Percentiles rank a stretch among this genome's conserved stretches.
These are phyloP conservation scores for Asbolus verrucosus DNA, from an alignment of 1,140 invertebrate species.

Conservation along the genomic window DNA sequence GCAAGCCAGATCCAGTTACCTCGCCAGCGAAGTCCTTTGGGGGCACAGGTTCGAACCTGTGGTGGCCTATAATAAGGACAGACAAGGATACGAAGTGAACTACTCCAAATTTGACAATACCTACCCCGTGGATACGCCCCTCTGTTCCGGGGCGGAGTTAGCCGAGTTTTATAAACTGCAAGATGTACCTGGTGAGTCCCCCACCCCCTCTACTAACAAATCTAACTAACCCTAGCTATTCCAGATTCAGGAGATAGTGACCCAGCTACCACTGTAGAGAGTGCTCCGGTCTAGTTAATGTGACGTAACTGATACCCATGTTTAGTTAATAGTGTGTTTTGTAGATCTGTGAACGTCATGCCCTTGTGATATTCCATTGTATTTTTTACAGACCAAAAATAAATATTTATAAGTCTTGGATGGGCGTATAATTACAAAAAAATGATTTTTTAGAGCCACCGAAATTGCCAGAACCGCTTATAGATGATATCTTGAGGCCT, in stretches of 20 bases:
- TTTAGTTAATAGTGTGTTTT: slow-evolving; percentile 5
- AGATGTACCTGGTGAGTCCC: slow-evolving; percentile 30
- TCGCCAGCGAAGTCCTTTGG: slow-evolving; percentile 90
- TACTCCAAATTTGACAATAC: slow-evolving; percentile 87
- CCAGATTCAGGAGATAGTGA: slow-evolving; percentile 7
- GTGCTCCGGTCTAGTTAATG: slow-evolving; percentile 5
- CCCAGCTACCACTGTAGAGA: neutral
- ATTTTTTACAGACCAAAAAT: slow-evolving; percentile 25
- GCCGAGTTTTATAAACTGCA: slow-evolving; percentile 39
- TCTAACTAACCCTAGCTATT: slow-evolving; percentile 13
- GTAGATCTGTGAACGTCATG: neutral
- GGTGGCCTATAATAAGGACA: slow-evolving; percentile 91
- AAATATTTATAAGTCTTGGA: slow-evolving; percentile 1
- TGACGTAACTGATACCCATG: neutral
- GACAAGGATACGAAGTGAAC: slow-evolving; percentile 94
- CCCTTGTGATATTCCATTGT: slow-evolving; percentile 21
- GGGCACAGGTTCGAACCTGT: slow-evolving; percentile 91
- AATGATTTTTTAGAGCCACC: slow-evolving; percentile 6
- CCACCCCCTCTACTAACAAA: neutral
- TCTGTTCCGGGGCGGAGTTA: slow-evolving; percentile 84
- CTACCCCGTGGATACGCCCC: slow-evolving; percentile 84
- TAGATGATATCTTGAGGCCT: neutral
- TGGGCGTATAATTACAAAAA: neutral
- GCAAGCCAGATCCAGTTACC: slow-evolving; percentile 79
- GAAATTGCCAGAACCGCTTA: neutral